A percentile compares a stretch with the other conserved stretches of the same genome.
Conservation (phyloP, 1,140 invertebrate species). For the Planococcus citri region DNA sequence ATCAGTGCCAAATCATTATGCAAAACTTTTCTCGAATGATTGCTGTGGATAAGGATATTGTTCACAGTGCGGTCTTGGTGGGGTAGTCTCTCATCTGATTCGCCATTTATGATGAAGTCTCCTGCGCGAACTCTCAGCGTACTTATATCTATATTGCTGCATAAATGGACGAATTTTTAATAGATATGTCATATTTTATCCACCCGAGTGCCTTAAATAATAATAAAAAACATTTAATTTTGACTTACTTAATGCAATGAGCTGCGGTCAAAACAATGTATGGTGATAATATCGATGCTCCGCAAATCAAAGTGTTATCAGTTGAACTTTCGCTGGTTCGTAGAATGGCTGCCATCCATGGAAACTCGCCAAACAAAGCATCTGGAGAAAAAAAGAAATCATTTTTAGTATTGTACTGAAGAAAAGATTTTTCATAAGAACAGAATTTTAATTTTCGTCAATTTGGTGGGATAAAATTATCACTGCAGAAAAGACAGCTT, state of each 20-base stretch:
- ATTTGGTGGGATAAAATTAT: too few relatives aligned
- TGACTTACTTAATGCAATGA: slow-evolving; percentile 40
- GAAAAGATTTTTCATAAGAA: too few relatives aligned
- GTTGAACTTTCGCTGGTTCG: slow-evolving; percentile 43
- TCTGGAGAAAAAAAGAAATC: too few relatives aligned
- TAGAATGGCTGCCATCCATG: slow-evolving; percentile 56
- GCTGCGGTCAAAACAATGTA: slow-evolving; percentile 56
- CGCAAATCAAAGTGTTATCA: slow-evolving; percentile 38
- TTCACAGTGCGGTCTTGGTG: background rate
- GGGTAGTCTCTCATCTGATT: background rate
- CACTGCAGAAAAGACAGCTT: too few relatives aligned
- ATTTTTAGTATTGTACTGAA: too few relatives aligned
- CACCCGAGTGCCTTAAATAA: too few relatives aligned
- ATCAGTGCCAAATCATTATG: background rate
- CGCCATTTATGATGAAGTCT: background rate
- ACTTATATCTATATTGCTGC: background rate
- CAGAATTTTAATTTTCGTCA: too few relatives aligned
- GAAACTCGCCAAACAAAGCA: slow-evolving; percentile 38
- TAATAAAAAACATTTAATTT: too few relatives aligned
- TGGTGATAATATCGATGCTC: slow-evolving; percentile 58
- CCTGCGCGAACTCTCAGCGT: background rate
- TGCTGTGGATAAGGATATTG: background rate
- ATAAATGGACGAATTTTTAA: too few relatives aligned
- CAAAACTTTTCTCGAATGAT: background rate
- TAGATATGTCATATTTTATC: too few relatives aligned